Percentiles rank a stretch among this genome's conserved stretches.
Conservation (phyloP, 1,140 invertebrate genomes). For the Oryzaephilus surinamensis region DNA sequence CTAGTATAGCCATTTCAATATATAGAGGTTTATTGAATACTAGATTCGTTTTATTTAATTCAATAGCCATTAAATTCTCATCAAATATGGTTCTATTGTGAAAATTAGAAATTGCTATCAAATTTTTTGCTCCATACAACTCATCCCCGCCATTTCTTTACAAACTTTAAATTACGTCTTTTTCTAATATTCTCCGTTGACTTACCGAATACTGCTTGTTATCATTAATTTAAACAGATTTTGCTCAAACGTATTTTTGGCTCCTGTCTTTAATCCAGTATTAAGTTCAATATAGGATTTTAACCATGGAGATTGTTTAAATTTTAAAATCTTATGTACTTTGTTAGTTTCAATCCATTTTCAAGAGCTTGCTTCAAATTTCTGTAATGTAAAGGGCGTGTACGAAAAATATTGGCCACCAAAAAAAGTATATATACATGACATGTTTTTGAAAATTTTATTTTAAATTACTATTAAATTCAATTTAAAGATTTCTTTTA, state of each 20-base stretch:
- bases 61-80: conserved; percentile 33
- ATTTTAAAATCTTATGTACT: conserved; percentile 32
- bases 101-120: conserved; percentile 28
- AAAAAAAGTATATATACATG: no score
- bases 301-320: conserved; percentile 33
- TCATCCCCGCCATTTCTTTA: conserved; percentile 18
- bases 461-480: no score
- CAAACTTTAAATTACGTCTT: conserved; percentile 30
- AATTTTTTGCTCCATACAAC: conserved; percentile 21
- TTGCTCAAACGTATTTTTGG: conserved; percentile 36
- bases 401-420: no score
- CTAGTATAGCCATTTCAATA: conserved; percentile 35
- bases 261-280: conserved; percentile 24
- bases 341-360: conserved; percentile 28
- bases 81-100: conserved; percentile 22
- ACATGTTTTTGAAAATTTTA: no score
- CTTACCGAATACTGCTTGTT: conserved; percentile 38
- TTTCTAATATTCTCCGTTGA: conserved; percentile 37
- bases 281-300: conserved; percentile 38
- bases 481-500: no score
- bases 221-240: conserved; percentile 40
- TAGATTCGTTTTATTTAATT: conserved; percentile 30
- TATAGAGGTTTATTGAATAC: conserved; percentile 36
- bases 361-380: conserved; percentile 28
- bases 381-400: conserved; percentile 33